A percentile compares a stretch with the other conserved stretches of the same genome.
Conservation (phyloP, 2,797 vertebrate genomes). For the Leptoclinus maculatus region DNA sequence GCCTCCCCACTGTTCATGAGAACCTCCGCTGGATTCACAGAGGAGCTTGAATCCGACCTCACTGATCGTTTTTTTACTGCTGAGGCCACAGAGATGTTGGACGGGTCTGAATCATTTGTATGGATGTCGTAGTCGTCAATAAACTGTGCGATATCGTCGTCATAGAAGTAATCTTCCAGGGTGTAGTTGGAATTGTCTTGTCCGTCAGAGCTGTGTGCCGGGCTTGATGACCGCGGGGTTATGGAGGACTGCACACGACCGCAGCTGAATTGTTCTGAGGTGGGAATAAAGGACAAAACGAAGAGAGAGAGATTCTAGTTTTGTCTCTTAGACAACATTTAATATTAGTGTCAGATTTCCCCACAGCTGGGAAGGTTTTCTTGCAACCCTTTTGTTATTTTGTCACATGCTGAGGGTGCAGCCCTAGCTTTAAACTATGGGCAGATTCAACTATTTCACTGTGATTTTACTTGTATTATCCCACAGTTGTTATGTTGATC, state of each 20-base stretch:
- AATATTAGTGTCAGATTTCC: neutral
- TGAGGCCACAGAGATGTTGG: neutral
- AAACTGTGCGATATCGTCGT: neutral
- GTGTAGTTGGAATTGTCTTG: neutral
- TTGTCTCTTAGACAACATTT: neutral
- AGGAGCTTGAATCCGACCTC: neutral
- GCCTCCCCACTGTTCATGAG: neutral
- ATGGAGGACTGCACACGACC: slow-evolving; percentile 57
- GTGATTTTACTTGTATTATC: neutral
- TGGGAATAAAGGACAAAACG: neutral
- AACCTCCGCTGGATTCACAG: slow-evolving; percentile 15
- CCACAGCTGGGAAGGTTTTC: neutral
- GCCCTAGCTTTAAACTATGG: neutral
- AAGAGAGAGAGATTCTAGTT: neutral
- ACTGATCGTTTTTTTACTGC: neutral
- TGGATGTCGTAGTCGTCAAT: slow-evolving; percentile 30
- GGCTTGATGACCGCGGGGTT: slow-evolving; percentile 17
- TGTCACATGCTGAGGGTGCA: neutral
- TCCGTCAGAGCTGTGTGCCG: accelerated
- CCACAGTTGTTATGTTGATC: neutral
- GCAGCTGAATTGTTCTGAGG: slow-evolving; percentile 77
- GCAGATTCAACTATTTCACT: neutral
- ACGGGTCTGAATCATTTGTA: accelerated
- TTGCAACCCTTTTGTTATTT: neutral
- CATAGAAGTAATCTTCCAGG: neutral